Evolutionary conservation across 1,140 invertebrate species (phyloP).

Genomic region (Tetragnatha versicolor): DNA sequence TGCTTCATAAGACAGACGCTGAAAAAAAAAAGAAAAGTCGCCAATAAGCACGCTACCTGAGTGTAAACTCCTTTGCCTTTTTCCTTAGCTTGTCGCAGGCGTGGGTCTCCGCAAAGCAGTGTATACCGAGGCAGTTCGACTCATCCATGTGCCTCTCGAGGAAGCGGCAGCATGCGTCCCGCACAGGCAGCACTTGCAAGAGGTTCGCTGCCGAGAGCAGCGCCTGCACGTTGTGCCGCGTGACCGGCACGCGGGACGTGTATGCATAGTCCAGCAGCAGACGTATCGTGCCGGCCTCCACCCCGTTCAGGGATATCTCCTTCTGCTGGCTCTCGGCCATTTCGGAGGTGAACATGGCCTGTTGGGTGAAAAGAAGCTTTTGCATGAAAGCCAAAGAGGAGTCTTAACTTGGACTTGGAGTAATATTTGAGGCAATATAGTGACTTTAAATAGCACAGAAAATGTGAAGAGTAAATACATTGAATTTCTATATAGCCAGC

Average conservation of each 20-base stretch:
- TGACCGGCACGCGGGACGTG: conserved; percentile 67
- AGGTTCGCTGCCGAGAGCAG: conserved; percentile 71
- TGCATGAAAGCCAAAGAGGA: too few relatives aligned
- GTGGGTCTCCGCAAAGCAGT: conserved; percentile 70
- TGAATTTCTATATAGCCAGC: too few relatives aligned
- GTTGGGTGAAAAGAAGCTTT: conserved; percentile 3
- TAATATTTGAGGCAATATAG: too few relatives aligned
- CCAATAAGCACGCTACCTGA: too few relatives aligned
- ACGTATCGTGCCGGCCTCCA: conserved; percentile 66
- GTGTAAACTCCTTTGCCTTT: conserved; percentile 65
- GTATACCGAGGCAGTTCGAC: conserved; percentile 69
- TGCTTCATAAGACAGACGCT: too few relatives aligned
- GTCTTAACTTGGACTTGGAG: too few relatives aligned
- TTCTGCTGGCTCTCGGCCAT: conserved; percentile 66
- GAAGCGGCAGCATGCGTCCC: conserved; percentile 69
- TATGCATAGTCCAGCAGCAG: conserved; percentile 70
- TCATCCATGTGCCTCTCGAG: conserved; percentile 69
- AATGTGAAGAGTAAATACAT: too few relatives aligned
- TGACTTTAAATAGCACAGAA: too few relatives aligned
- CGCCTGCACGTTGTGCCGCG: conserved; percentile 68
- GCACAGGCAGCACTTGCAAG: conserved; percentile 66
- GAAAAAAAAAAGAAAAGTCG: too few relatives aligned
- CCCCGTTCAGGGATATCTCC: conserved; percentile 67
- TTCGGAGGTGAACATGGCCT: conserved; percentile 67
- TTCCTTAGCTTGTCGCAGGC: conserved; percentile 66